These are phyloP conservation scores for Schizothorax lantsangensis DNA, from an alignment of 2,797 vertebrate species.

Conservation along the genomic window DNA sequence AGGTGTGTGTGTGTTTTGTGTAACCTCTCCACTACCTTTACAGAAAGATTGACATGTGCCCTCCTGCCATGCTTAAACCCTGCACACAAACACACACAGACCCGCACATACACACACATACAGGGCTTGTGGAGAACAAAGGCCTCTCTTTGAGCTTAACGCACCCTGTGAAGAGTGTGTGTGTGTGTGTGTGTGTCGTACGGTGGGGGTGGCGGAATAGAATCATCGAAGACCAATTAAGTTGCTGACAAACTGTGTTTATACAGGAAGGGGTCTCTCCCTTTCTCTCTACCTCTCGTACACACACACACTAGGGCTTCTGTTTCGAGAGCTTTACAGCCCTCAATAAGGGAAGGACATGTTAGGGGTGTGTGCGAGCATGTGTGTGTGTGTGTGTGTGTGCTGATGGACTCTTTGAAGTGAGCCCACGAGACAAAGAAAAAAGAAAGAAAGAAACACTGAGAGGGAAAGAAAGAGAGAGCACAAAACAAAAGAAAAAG, in stretches of 20 bases:
- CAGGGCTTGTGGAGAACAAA: conserved; percentile 56
- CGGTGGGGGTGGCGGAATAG: conserved; percentile 54
- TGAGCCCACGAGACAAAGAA: conserved; percentile 47
- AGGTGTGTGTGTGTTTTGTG: conserved; percentile 18
- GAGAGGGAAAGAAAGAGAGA: conserved; percentile 35
- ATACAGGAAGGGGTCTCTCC: conserved; percentile 54
- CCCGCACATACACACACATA: conserved; percentile 17
- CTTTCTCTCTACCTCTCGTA: conserved; percentile 46
- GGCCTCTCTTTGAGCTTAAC: conserved; percentile 52
- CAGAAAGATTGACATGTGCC: conserved; percentile 46
- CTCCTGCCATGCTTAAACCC: conserved; percentile 37
- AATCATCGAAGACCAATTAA: conserved; percentile 64
- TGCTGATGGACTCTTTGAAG: conserved; percentile 49
- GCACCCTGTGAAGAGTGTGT: conserved; percentile 48
- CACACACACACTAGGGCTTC: conserved; percentile 43
- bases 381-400: conserved; percentile 12
- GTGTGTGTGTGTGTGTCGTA: conserved; percentile 22
- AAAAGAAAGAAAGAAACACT: conserved; percentile 21
- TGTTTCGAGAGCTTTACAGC: conserved; percentile 59
- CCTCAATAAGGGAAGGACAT: conserved; percentile 53
- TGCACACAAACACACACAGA: conserved; percentile 24
- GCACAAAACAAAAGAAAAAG: conserved; percentile 44
- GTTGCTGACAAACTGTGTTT: conserved; percentile 70
- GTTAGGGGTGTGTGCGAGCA: conserved; percentile 35
- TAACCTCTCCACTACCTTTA: conserved; percentile 10